phyloP scores from a whole-genome alignment of 2,888 invertebrate genomes.

The Tinea pellionella region DNA sequence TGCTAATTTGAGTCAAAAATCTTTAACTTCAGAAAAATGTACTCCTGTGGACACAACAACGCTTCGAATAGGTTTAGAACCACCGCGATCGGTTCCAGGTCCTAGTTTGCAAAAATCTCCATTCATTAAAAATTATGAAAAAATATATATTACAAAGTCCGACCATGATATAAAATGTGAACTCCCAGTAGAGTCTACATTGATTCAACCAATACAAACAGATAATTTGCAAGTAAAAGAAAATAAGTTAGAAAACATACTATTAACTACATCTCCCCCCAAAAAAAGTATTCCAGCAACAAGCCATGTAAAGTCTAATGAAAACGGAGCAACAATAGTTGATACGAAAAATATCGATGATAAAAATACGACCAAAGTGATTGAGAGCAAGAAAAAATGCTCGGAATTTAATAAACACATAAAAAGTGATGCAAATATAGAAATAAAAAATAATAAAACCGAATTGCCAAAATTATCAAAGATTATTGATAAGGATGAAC shows the following conservation, averaged over 20 bases:
- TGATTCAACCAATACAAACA: neutral
- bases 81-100: neutral
- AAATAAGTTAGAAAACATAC: neutral
- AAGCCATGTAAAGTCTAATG: too few species aligned
- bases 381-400: too few species aligned
- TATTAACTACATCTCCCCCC: neutral
- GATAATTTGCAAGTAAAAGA: neutral
- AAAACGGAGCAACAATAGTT: too few species aligned
- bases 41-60: slow-evolving; percentile 40
- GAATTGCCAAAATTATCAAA: too few species aligned
- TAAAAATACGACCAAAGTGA: too few species aligned
- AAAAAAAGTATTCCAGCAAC: neutral
- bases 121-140: neutral
- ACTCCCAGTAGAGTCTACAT: neutral
- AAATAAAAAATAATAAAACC: too few species aligned
- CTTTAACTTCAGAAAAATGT: neutral
- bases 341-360: too few species aligned
- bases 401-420: too few species aligned
- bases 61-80: slow-evolving; percentile 36
- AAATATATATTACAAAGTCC: neutral
- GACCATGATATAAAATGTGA: neutral
- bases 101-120: slow-evolving; percentile 1
- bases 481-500: neutral
- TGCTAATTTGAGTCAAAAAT: neutral
- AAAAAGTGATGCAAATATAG: too few species aligned